Conservation (phyloP, 1,140 invertebrate genomes). For the Apis laboriosa region DNA sequence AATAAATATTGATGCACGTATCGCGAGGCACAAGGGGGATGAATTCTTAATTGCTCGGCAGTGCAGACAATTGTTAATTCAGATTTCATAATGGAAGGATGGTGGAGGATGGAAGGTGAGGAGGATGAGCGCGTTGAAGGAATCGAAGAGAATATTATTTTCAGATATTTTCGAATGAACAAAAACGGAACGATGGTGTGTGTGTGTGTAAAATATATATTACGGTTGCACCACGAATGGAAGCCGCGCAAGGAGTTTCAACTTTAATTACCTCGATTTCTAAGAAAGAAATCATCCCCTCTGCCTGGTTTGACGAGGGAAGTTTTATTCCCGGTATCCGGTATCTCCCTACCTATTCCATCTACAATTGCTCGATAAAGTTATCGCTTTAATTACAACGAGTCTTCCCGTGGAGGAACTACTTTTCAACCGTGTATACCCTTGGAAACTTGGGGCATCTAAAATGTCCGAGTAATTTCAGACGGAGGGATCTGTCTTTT, state of each 20-base stretch:
- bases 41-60: neutral
- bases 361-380: constrained; percentile 36
- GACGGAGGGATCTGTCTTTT: neutral
- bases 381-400: constrained; percentile 42
- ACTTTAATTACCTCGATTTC: constrained; percentile 28
- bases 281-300: constrained; percentile 22
- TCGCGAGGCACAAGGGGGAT: neutral
- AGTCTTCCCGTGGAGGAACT: too few relatives aligned
- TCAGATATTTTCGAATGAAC: neutral
- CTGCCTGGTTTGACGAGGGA: constrained; percentile 23
- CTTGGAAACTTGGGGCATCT: neutral
- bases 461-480: neutral
- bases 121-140: too few relatives aligned
- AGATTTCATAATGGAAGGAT: neutral
- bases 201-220: neutral
- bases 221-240: neutral
- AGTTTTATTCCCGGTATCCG: constrained; percentile 29
- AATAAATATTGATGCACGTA: neutral
- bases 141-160: neutral
- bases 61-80: neutral
- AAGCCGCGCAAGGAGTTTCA: neutral
- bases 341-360: constrained; percentile 15
- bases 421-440: neutral
- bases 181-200: neutral
- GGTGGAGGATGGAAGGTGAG: too few relatives aligned